phyloP scores from a whole-genome alignment of 2,797 vertebrate species.

The Pseudochromis fuscus region DNA sequence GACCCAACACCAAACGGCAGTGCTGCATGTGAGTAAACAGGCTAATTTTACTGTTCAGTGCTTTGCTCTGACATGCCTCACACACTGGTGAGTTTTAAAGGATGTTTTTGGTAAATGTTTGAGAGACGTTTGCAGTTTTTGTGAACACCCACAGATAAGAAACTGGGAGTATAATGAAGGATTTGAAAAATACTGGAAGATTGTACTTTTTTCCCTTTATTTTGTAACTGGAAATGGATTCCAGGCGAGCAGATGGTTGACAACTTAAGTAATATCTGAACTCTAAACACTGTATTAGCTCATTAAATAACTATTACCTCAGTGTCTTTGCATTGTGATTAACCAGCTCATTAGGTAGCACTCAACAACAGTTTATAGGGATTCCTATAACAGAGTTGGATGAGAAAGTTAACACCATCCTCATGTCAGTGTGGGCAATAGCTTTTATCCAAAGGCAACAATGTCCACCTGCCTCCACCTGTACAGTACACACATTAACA shows the following conservation, averaged over 20 bases:
- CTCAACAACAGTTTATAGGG: neutral
- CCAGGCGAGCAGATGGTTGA: neutral
- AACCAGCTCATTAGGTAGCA: neutral
- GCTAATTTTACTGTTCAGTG: neutral
- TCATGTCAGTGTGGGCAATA: no score
- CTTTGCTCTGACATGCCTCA: neutral
- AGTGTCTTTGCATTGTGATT: no score
- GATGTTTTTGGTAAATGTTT: neutral
- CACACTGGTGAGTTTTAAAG: neutral
- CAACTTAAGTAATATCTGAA: neutral
- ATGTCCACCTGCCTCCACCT: neutral
- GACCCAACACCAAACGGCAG: conserved; percentile 94
- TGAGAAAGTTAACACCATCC: neutral
- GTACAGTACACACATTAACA: neutral
- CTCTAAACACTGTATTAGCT: neutral
- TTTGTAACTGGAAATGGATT: neutral
- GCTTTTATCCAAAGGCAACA: neutral
- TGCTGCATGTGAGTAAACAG: conserved; percentile 91
- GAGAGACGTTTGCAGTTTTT: neutral
- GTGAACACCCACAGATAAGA: neutral
- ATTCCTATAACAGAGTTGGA: neutral
- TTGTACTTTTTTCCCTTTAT: neutral
- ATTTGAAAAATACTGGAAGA: neutral
- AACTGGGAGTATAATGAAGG: neutral
- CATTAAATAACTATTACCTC: neutral